Base-by-base conservation (phyloP, 2,888 invertebrate species). In the Ditula angustiorana region DNA sequence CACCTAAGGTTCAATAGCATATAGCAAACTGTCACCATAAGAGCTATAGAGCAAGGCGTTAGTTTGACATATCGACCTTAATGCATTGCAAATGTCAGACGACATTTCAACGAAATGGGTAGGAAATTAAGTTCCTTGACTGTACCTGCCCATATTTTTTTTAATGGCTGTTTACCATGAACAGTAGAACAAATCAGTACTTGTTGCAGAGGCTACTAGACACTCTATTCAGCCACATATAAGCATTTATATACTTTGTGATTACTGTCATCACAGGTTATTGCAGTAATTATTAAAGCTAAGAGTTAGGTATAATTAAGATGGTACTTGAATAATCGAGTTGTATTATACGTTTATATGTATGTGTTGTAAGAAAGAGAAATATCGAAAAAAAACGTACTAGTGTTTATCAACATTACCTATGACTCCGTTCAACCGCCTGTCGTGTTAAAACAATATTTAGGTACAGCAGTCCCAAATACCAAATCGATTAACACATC, bases 401-500 rank as follows among this genome's bases (percentile, higher is more conserved):
- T 19, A 23, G 30, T 30, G 33, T 33, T 46, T 30, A 11, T 50
- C 30, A 33, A 57, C 19, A 16, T 47, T 58, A 63, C 63, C 63
- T 58, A 13, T 44, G 13, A 33, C 30, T 59, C 64, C 59, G 46
- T 64, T 23, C 64, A 64, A 21, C 26, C 2, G 19, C 41, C 21
- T 52, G 26, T 47, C 59, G 46, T 53, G 13, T 58, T 61, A 21
- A 52, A 63, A 21, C 24, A 63, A 37, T 26, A 41, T 37, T 24
- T 41, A 19, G 35, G 13, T 11, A 52, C 23, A 13, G 24, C 16
- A 16, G 53, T 53, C 4, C 44, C 21, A 56, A 46, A 30, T 44
- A 52, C 28, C 44, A 37, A 53, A 33, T 11, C 11, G 46, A 49
- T 62, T 53, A 62, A 44, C 63, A 71, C 68, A 70, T 67, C 56